Evolutionary conservation across 2,888 invertebrate genomes (phyloP), one percentile per base, ranked within the genome.

Genomic region (Nebria brevicollis): DNA sequence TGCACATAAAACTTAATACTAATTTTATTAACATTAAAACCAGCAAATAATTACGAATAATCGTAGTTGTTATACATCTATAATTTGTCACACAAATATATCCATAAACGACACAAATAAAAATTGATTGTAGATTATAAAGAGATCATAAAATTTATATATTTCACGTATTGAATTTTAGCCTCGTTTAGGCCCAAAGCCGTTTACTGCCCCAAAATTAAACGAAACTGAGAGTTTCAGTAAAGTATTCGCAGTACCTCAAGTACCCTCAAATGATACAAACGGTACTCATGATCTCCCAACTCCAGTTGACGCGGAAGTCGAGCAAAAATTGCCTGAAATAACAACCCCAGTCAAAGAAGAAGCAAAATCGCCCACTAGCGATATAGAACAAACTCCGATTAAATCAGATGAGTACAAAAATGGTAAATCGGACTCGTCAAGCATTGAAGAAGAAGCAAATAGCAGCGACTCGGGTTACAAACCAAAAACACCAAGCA

Each of bases 121-220:
- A 54, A 54, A 13, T 54, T 54, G 54, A 54, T 7, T 7, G 13
- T 54, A 54, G 54, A 8, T 3, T 11, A 7, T 43, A 43, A 43
- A 34, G 1, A 54, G 7, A 54, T 3, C 11, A 54, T 8, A 54
- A 6, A 54, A 54, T 54, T 54, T 34, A 34, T 34, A 34, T 34
- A 34, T 34, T 34, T 34, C 34, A 34, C 70, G 11, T 70, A 25
- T 70, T 70, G 25, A 6, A 70, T 80, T 80, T 25, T 90, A 96
- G 96, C 96, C 96, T 72, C 93, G 96, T 34, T 91, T 96, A 73
- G 96, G 96, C 2, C 96, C 96, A 66, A 96, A 96, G 88, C 96
- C 96, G 41, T 96, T 96, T 88, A 95, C 95, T 8, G 94, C 95
- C 68, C 94, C 95, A 54, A 92, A 94, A 4, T 91, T 93, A 82